Percentiles rank a stretch among this genome's conserved stretches.
Conservation (phyloP, 1,140 invertebrate genomes). For the Lerema accius region DNA sequence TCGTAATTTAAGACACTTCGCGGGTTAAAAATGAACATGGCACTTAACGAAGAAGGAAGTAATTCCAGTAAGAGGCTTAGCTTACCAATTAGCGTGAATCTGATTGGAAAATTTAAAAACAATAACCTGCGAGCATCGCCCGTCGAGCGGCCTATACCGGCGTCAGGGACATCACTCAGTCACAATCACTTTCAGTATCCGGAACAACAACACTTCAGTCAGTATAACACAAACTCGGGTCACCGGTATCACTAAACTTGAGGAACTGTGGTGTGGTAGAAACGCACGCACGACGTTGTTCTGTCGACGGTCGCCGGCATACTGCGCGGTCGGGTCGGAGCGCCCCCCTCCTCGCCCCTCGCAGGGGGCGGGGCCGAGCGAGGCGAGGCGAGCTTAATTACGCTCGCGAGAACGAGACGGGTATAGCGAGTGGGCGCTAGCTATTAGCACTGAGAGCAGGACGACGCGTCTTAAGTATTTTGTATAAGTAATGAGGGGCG, state of each 20-base stretch:
- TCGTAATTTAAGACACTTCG: not conserved
- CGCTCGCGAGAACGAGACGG: constrained; percentile 74
- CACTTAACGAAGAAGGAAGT: not conserved
- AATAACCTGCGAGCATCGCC: constrained; percentile 80
- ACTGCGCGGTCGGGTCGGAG: constrained; percentile 67
- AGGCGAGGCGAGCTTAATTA: constrained; percentile 79
- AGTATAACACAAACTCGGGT: constrained; percentile 69
- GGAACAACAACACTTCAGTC: constrained; percentile 71
- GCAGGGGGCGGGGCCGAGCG: constrained; percentile 68
- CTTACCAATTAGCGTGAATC: constrained; percentile 46
- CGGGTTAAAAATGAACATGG: not conserved
- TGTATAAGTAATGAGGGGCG: constrained; percentile 81
- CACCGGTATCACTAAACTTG: constrained; percentile 76
- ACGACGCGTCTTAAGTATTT: constrained; percentile 81
- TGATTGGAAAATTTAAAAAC: constrained; percentile 56
- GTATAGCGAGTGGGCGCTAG: constrained; percentile 78
- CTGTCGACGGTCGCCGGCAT: constrained; percentile 75
- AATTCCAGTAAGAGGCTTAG: constrained; percentile 7
- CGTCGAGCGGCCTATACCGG: constrained; percentile 74
- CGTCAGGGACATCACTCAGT: constrained; percentile 73
- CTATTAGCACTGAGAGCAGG: constrained; percentile 79
- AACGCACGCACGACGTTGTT: constrained; percentile 61
- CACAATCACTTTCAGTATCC: constrained; percentile 76
- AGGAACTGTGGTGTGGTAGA: constrained; percentile 63
- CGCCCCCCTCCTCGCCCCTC: constrained; percentile 58